These are phyloP conservation scores for Perithous albicinctus DNA, from an alignment of 2,888 invertebrate species.

Conservation along the genomic window DNA sequence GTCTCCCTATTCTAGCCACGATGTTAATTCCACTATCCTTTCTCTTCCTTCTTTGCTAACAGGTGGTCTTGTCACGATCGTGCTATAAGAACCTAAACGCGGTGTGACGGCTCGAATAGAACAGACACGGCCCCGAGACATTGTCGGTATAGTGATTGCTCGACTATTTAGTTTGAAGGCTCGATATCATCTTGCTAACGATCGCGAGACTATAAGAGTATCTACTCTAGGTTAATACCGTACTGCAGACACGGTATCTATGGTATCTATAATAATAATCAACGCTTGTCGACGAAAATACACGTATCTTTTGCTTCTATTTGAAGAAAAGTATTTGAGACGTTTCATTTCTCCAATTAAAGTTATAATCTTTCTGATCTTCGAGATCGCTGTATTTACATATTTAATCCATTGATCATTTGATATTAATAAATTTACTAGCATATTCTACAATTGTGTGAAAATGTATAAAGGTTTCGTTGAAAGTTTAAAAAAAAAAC, in stretches of 20 bases:
- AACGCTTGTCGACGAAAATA: not conserved
- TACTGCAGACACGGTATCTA: not conserved
- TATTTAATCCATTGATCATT: no score
- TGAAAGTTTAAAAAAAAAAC: no score
- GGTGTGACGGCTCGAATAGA: conserved; percentile 46
- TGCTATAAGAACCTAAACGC: conserved; percentile 63
- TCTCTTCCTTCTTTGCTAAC: conserved; percentile 71
- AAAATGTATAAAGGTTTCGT: no score
- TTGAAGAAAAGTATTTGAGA: not conserved
- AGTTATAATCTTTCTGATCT: no score
- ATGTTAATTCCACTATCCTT: conserved; percentile 76
- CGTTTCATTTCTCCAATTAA: not conserved
- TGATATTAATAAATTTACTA: no score
- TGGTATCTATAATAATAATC: not conserved
- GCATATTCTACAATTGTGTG: no score
- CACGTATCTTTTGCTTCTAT: not conserved
- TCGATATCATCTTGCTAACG: not conserved
- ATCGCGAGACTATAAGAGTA: not conserved
- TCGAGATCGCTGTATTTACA: no score
- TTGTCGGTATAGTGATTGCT: not conserved
- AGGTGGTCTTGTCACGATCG: conserved; percentile 74
- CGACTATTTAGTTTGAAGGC: not conserved
- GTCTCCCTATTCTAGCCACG: conserved; percentile 56
- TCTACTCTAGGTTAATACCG: not conserved
- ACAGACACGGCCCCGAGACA: conserved; percentile 14